phyloP scores from a whole-genome alignment of 2,113 vertebrate genomes.

The Gallinago media region DNA sequence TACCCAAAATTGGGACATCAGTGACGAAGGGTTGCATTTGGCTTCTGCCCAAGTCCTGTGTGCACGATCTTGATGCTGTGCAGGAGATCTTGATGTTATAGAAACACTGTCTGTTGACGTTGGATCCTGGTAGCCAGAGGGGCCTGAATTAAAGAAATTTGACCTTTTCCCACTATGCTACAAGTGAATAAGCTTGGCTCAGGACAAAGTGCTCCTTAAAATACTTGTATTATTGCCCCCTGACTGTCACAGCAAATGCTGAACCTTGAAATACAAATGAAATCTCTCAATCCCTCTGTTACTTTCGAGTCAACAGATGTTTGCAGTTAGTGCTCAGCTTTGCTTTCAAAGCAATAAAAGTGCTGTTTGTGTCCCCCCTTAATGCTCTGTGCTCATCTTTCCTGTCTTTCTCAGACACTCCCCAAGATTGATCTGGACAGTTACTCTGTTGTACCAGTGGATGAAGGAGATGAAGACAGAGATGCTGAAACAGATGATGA shows the following conservation, averaged over 20 bases:
- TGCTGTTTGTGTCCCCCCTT: not conserved
- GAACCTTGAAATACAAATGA: not conserved
- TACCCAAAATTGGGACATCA: not conserved
- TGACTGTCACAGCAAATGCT: not conserved
- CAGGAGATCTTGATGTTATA: not conserved
- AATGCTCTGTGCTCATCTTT: not conserved
- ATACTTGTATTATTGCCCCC: not conserved
- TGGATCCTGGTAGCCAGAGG: not conserved
- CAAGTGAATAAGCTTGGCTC: not conserved
- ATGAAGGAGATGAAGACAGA: slow-evolving; percentile 91
- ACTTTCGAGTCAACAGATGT: not conserved
- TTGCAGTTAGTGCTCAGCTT: not conserved
- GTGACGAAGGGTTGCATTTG: not conserved
- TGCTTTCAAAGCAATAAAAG: not conserved
- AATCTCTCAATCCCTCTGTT: not conserved
- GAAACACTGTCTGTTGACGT: not conserved
- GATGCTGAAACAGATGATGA: slow-evolving; percentile 85
- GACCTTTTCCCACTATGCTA: not conserved
- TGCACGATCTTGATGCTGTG: not conserved
- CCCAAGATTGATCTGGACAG: slow-evolving; percentile 89
- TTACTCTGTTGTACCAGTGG: slow-evolving; percentile 88
- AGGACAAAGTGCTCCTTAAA: not conserved
- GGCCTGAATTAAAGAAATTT: not conserved
- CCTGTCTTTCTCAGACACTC: slow-evolving; percentile 73
- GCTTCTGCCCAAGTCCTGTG: not conserved